Evolutionary conservation across 1,140 invertebrate species (phyloP).

Genomic region (Archivesica marissinica): DNA sequence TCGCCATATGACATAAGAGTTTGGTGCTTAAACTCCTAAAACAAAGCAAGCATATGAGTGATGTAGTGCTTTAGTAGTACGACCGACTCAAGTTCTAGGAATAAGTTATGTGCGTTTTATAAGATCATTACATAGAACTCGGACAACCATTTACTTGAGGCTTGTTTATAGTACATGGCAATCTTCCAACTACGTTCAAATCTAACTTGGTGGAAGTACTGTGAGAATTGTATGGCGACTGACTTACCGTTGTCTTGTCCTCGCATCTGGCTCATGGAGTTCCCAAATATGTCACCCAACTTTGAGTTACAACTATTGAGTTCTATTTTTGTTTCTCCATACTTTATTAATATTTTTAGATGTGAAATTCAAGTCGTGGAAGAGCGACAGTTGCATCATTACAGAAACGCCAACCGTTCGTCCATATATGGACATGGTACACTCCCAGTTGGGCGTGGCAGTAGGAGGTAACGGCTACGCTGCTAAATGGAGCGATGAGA

Average conservation of each 20-base stretch:
- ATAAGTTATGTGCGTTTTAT: no score
- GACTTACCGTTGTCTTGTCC: neutral
- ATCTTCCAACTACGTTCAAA: neutral
- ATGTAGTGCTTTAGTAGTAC: no score
- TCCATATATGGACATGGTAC: conserved; percentile 65
- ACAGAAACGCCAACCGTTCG: conserved; percentile 34
- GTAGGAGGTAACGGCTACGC: conserved; percentile 50
- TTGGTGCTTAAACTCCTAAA: no score
- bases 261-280: neutral
- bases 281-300: no score
- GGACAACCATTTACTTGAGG: no score
- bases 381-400: conserved; percentile 49
- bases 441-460: conserved; percentile 41
- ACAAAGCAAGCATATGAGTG: no score
- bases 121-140: no score
- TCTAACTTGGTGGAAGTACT: neutral
- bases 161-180: no score
- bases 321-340: neutral
- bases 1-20: no score
- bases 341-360: neutral
- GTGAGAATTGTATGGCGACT: neutral
- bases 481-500: conserved; percentile 63
- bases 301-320: neutral
- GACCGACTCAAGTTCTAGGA: no score
- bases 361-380: neutral